Percentiles rank a stretch among this genome's conserved stretches.
phyloP scores from a whole-genome alignment of 2,797 vertebrate genomes.

The Scyliorhinus canicula region DNA sequence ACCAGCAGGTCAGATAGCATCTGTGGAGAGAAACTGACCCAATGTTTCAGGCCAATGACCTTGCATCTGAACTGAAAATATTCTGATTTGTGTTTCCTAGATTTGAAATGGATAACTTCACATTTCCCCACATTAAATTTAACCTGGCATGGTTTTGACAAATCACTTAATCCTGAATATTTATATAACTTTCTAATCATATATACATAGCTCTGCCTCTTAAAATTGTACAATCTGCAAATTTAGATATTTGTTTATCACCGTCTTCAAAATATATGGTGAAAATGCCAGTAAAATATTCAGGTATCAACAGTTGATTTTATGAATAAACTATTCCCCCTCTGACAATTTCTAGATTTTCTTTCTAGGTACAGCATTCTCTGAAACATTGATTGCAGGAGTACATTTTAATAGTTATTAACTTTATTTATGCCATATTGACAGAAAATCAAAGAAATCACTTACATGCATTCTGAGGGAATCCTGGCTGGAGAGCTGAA shows the following conservation, averaged over 20 bases:
- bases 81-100: too few species aligned
- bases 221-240: not conserved
- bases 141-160: not conserved
- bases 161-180: not conserved
- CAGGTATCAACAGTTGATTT: not conserved
- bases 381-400: not conserved
- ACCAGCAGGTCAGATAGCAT: too few species aligned
- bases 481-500: conserved; percentile 93
- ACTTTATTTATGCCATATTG: conserved; percentile 31
- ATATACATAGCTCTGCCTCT: not conserved
- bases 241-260: not conserved
- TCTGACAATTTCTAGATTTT: not conserved
- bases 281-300: not conserved
- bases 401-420: not conserved
- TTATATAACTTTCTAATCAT: not conserved
- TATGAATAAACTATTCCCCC: not conserved
- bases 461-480: conserved; percentile 95
- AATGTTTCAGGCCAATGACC: too few species aligned
- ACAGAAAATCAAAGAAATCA: conserved; percentile 98
- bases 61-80: too few species aligned
- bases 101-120: not conserved
- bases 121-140: not conserved
- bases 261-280: not conserved
- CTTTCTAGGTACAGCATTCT: not conserved
- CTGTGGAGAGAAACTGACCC: too few species aligned